phyloP scores from a whole-genome alignment of 2,888 invertebrate genomes.

The Synanthedon formicaeformis region DNA sequence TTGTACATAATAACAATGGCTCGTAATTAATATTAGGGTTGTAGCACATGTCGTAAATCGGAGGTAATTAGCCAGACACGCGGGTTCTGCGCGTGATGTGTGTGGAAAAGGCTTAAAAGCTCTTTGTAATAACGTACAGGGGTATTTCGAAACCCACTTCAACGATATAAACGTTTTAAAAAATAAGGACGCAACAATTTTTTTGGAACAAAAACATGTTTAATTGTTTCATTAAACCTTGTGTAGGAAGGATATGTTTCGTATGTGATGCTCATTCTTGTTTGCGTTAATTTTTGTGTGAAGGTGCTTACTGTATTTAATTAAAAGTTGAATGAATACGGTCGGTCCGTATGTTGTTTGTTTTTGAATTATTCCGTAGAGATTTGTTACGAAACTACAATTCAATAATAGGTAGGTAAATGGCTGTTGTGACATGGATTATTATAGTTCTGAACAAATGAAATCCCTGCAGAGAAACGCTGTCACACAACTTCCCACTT shows the following conservation, averaged over 20 bases:
- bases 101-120: conserved; percentile 39
- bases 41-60: conserved; percentile 41
- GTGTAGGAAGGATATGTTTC: not conserved
- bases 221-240: not conserved
- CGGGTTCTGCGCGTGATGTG: conserved; percentile 38
- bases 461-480: not conserved
- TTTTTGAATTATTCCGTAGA: too few relatives aligned
- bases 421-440: too few relatives aligned
- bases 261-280: not conserved
- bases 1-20: conserved; percentile 27
- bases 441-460: too few relatives aligned
- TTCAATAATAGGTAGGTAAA: too few relatives aligned
- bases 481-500: not conserved
- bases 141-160: conserved; percentile 22
- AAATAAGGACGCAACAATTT: conserved; percentile 6
- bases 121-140: conserved; percentile 26
- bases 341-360: too few relatives aligned
- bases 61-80: conserved; percentile 49
- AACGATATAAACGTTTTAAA: conserved; percentile 22
- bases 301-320: too few relatives aligned
- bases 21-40: conserved; percentile 42
- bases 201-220: not conserved
- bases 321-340: too few relatives aligned
- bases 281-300: too few relatives aligned
- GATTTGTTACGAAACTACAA: too few relatives aligned